Conservation (phyloP, 2,797 vertebrate species). For the Sebastes steindachneri region DNA sequence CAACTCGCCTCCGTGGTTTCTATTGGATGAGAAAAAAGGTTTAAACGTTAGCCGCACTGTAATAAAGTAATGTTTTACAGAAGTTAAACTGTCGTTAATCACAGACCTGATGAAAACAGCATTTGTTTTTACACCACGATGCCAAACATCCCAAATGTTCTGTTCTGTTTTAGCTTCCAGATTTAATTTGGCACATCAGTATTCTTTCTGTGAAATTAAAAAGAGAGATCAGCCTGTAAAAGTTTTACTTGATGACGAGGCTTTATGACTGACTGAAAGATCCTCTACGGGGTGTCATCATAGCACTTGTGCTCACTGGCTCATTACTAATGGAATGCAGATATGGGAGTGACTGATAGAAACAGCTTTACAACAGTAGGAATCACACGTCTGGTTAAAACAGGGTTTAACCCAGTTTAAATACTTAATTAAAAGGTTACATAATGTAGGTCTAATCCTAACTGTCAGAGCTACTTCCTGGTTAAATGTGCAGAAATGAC, state of each 20-base stretch:
- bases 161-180: background rate
- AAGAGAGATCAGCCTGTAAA: background rate
- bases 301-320: background rate
- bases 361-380: background rate
- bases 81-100: constrained; percentile 1
- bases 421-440: background rate
- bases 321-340: background rate
- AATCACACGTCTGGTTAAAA: too few species aligned
- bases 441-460: background rate
- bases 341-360: background rate
- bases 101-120: background rate
- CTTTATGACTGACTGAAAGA: background rate
- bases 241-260: background rate
- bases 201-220: background rate
- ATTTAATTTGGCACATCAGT: background rate
- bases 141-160: background rate
- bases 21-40: background rate
- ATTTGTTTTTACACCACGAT: background rate
- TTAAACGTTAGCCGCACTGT: background rate
- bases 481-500: background rate
- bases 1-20: background rate
- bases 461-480: background rate
- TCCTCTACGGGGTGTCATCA: background rate
- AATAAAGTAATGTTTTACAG: background rate
- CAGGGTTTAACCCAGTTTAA: too few species aligned